Base-by-base conservation (phyloP, 2,888 invertebrate genomes). In the Drosophila quinaria region DNA sequence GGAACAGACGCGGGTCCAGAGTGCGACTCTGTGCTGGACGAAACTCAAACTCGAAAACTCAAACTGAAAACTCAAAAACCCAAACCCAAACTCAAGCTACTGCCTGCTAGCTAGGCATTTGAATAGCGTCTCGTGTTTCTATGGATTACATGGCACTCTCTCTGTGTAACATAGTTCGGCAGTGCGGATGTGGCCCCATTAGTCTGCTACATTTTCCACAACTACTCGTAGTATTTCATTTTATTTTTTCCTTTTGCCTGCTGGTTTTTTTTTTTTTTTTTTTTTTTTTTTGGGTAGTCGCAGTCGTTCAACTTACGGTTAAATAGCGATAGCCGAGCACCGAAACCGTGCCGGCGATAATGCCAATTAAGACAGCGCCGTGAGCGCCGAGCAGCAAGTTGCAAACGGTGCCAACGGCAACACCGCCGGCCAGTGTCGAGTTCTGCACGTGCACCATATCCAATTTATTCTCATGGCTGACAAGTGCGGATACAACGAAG, bases 361-460 rank as follows among this genome's bases (percentile, higher is more conserved):
- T 94, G 13, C 98, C 98, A 66, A 98, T 94, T 46, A 96, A 93
- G 37, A 98, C 91, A 3, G 98, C 98, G 0, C 97, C 97, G 77
- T 95, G 96, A 0, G 98, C 96, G 59, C 96, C 94, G 56, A 97
- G 94, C 93, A 97, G 95, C 94, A 98, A 94, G 92, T 97, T 95
- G 85, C 95, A 97, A 5, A 96, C 95, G 0, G 98, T 95, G 8
- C 98, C 98, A 15, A 98, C 95, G 0, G 97, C 98, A 15, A 98
- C 98, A 2, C 98, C 98, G 22, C 98, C 98, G 58, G 98, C 98
- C 52, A 98, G 92, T 0, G 98, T 98, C 3, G 98, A 96, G 93
- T 98, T 98, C 93, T 98, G 98, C 58, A 98, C 94, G 93, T 98
- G 98, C 4, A 97, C 97, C 97, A 98, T 97, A 92, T 97, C 96